Conservation (phyloP, 2,888 invertebrate genomes). For the Drosophila anomalata region DNA sequence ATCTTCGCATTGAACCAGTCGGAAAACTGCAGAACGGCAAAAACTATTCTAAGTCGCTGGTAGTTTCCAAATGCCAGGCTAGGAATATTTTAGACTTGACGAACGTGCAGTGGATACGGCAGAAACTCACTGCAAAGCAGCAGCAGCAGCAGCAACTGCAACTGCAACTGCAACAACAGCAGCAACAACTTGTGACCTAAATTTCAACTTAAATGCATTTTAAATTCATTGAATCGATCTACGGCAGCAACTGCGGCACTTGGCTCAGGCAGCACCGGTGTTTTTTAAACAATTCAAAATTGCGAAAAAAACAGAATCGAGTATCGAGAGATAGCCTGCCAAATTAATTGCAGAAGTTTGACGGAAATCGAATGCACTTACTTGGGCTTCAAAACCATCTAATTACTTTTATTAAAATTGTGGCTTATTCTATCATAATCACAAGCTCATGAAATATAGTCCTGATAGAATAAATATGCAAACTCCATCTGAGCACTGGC, state of each 20-base stretch:
- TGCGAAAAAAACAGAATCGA: constrained; percentile 26
- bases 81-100: constrained; percentile 73
- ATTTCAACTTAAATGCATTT: constrained; percentile 76
- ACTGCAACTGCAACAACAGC: constrained; percentile 41
- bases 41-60: constrained; percentile 67
- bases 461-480: neutral
- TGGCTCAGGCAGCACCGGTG: constrained; percentile 13
- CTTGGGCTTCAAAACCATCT: neutral
- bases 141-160: constrained; percentile 45
- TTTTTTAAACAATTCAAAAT: constrained; percentile 66
- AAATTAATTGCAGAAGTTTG: constrained; percentile 9
- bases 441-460: too few relatives aligned
- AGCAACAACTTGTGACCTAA: constrained; percentile 70
- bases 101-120: constrained; percentile 43
- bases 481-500: neutral
- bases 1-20: constrained; percentile 61
- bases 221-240: constrained; percentile 78
- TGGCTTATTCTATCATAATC: too few relatives aligned
- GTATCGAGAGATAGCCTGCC: constrained; percentile 20
- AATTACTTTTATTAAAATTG: too few relatives aligned
- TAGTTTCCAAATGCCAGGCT: constrained; percentile 73
- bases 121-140: constrained; percentile 25
- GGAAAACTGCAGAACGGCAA: constrained; percentile 39
- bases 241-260: constrained; percentile 45
- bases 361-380: constrained; percentile 12